phyloP scores from a whole-genome alignment of 2,113 vertebrate species.

The Leuciscus idus region DNA sequence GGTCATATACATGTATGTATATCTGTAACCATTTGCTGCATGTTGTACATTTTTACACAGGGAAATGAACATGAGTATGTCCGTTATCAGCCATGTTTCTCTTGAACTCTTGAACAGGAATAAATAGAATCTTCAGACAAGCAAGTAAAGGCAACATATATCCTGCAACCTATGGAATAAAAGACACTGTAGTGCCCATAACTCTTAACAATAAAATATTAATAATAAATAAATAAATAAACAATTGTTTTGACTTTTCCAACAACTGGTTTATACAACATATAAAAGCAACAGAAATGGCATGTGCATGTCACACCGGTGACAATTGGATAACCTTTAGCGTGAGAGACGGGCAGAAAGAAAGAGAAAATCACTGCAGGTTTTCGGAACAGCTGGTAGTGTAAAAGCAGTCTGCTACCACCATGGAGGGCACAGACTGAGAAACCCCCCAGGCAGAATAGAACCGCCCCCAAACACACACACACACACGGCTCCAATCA shows the following conservation, averaged over 20 bases:
- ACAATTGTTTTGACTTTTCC: background rate
- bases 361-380: slow-evolving; percentile 54
- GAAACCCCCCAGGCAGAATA: slow-evolving; percentile 56
- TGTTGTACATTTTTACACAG: background rate
- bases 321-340: slow-evolving; percentile 23
- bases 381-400: slow-evolving; percentile 58
- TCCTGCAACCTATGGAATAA: background rate
- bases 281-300: slow-evolving; percentile 7
- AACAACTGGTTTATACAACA: background rate
- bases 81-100: background rate
- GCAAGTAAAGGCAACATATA: background rate
- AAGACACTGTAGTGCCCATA: background rate
- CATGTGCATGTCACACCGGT: background rate
- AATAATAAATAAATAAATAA: background rate
- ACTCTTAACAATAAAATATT: background rate
- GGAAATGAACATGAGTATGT: background rate
- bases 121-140: background rate
- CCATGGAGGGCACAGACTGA: slow-evolving; percentile 52
- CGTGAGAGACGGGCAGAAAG: slow-evolving; percentile 14
- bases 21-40: background rate
- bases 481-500: slow-evolving; percentile 52
- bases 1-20: background rate
- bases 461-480: slow-evolving; percentile 57
- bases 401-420: slow-evolving; percentile 56
- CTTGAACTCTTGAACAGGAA: background rate